Conservation (phyloP, 2,113 vertebrate genomes). For the Prunella himalayana region DNA sequence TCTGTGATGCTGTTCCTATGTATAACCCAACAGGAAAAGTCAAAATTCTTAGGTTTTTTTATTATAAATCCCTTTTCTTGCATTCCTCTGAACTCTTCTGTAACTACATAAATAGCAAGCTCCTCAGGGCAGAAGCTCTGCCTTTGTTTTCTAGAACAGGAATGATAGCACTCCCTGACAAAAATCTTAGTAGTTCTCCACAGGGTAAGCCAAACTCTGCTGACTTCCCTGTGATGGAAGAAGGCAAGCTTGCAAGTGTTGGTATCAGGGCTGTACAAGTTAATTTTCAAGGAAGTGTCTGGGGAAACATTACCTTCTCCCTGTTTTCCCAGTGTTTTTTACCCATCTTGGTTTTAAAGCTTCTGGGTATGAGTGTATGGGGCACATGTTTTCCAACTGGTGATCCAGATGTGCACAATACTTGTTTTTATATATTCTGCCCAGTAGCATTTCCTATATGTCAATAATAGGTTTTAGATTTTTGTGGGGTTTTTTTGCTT, state of each 20-base stretch:
- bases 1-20: not conserved
- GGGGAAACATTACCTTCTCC: not conserved
- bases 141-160: not conserved
- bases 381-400: not conserved
- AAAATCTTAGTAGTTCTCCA: not conserved
- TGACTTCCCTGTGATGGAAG: not conserved
- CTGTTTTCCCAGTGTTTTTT: not conserved
- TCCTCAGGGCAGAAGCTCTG: not conserved
- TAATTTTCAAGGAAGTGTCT: not conserved
- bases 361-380: not conserved
- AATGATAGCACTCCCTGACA: not conserved
- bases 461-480: not conserved
- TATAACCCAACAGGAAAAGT: not conserved
- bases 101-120: not conserved
- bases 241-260: not conserved
- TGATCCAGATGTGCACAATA: not conserved
- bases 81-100: not conserved
- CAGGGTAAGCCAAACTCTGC: not conserved
- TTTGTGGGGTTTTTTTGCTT: not conserved
- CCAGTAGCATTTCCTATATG: not conserved
- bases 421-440: not conserved
- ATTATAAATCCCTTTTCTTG: not conserved
- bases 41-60: not conserved
- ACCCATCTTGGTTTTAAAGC: not conserved
- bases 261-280: rapidly evolving